Evolutionary conservation across 2,888 invertebrate genomes (phyloP).

Genomic region (Crematogaster levior): DNA sequence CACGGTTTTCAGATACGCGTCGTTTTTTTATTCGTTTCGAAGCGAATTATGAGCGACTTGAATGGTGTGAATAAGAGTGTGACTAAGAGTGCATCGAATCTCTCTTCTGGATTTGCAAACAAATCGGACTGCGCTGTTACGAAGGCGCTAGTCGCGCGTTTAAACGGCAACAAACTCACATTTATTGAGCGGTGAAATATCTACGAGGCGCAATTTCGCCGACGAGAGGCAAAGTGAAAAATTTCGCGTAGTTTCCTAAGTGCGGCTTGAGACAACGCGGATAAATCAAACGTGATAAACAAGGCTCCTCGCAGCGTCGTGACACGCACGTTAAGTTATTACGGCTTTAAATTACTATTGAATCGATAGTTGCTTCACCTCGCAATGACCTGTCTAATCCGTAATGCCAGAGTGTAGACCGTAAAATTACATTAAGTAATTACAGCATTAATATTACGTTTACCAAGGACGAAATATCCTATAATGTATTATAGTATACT

Average conservation of each 20-base stretch:
- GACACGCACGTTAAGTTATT: too few species aligned
- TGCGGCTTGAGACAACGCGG: not conserved
- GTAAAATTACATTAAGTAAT: too few species aligned
- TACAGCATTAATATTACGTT: too few species aligned
- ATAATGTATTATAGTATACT: too few species aligned
- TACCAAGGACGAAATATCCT: too few species aligned
- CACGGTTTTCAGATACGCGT: not conserved
- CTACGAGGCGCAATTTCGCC: constrained; percentile 18
- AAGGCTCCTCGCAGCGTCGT: constrained; percentile 19
- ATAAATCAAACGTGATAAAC: constrained; percentile 48
- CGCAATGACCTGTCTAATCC: too few species aligned
- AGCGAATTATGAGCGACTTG: not conserved
- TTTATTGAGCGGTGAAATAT: constrained; percentile 29
- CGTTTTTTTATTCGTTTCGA: not conserved
- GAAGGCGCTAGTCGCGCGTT: not conserved
- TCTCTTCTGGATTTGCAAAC: not conserved
- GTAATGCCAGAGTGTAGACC: too few species aligned
- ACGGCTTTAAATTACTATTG: too few species aligned
- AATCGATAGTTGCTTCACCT: too few species aligned
- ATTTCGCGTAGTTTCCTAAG: not conserved
- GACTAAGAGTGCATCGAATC: not conserved
- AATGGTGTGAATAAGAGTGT: constrained; percentile 7
- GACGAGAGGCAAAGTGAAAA: not conserved
- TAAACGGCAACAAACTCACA: not conserved
- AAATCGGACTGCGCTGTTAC: constrained; percentile 6